Base-by-base conservation (phyloP, 2,888 invertebrate species). In the Amphipoea oculea region DNA sequence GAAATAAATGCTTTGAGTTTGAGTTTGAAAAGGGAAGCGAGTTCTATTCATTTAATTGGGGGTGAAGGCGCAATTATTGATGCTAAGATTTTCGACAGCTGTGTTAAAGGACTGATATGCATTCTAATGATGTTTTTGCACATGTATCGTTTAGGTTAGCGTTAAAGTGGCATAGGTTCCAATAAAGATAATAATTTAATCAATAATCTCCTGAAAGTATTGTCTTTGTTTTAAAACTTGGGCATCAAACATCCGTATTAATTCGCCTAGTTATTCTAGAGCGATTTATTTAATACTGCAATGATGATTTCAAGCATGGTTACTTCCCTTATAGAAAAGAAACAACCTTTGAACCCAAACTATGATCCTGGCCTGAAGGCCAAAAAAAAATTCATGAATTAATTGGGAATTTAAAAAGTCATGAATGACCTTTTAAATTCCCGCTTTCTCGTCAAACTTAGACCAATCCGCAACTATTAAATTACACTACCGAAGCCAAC, bases 381-480 rank as follows among this genome's bases (percentile, higher is more conserved):
- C n/a, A n/a, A n/a, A n/a, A n/a, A n/a, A n/a, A n/a, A n/a, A n/a
- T n/a, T n/a, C n/a, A n/a, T n/a, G n/a, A n/a, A n/a, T n/a, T n/a
- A n/a, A n/a, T n/a, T n/a, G n/a, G n/a, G n/a, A n/a, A n/a, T n/a
- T n/a, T n/a, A n/a, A n/a, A n/a, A n/a, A n/a, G n/a, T n/a, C n/a
- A n/a, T n/a, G n/a, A n/a, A n/a, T 1, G n/a, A 60, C 4, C 0
- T 12, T 14, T 17, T 1, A 4, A 40, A 20, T 4, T n/a, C 2
- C 40, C 65, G 72, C 60, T 63, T 12, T 17, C 51, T 71, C 68
- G n/a, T 62, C 45, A 48, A 67, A 81, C 86, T 90, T 90, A 60
- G 11, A 83, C 89, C 89, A 82, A 81, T 57, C 76, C 73, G 74
- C 73, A 90, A 86, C 90, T 92, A 92, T 92, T 91, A 92, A 92